Evolutionary conservation across 1,140 invertebrate genomes (phyloP), one percentile per base, ranked within the genome.

Genomic region (Apis dorsata): DNA sequence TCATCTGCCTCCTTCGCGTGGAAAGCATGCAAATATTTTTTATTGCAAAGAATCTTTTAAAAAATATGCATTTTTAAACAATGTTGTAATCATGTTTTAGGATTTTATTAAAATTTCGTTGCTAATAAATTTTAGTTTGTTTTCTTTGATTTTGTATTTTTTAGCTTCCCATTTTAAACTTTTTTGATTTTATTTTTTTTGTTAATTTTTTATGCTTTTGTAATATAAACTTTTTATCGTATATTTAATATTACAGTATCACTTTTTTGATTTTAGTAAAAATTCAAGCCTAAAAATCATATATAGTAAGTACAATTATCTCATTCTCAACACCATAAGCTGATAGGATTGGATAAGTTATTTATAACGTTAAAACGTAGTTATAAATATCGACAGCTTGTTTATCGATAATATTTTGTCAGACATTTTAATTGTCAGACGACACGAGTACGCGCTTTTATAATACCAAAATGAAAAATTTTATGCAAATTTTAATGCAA

Each of bases 381-480:
- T 55, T 83, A 79, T 83, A 72, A 79, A 79, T 83, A 79, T 1
- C 60, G 34, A 9, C 66, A 62, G 65, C 19, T 71, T 75, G 72
- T 76, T 21, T 49, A 57, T 49, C 44, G 28, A 59, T 59, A 19
- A 51, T 49, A 28, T 60, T 17, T 70, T 19, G 66, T 3, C 1
- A 1, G 10, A 51, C 19, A 66, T 81, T 15, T 66, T 66, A 17
- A 57, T 68, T 51, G 53, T 63, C 79, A 81, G 63, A 60, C 53
- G 72, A 28, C 15, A 76, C 60, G 34, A 76, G 59, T 68, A n/a
- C 71, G 79, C 28, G 71, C 71, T 66, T n/a, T 59, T 49, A n/a
- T 34, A 68, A 74, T 34, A 60, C n/a, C 2, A 49, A 49, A 57
- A 65, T 1, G 4, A 75, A 17, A 51, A 34, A 34, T 34, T 34